These are phyloP conservation scores for Omphaloscelis lunosa DNA, from an alignment of 2,888 invertebrate species.

Conservation along the genomic window DNA sequence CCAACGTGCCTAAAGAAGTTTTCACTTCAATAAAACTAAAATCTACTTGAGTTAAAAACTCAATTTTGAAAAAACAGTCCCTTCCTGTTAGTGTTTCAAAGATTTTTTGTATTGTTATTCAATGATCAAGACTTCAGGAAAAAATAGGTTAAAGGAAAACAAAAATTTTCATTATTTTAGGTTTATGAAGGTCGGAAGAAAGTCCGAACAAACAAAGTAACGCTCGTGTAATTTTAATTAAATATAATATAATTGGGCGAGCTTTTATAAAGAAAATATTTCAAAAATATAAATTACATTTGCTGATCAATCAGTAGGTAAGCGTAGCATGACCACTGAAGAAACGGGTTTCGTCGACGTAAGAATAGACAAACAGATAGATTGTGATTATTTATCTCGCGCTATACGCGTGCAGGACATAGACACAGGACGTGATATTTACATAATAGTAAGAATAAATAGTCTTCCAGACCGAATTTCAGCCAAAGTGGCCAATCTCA, in stretches of 20 bases:
- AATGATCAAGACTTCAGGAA: background rate
- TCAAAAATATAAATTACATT: background rate
- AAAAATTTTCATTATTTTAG: background rate
- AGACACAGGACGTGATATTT: background rate
- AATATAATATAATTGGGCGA: background rate
- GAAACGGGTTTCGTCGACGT: no score
- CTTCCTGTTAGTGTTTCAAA: background rate
- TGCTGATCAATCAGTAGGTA: background rate
- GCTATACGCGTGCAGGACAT: no score
- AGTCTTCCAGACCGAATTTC: background rate
- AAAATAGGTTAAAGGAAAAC: background rate
- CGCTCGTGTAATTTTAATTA: background rate
- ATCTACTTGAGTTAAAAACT: background rate
- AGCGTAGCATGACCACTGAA: no score
- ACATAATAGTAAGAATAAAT: background rate
- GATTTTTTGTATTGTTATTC: background rate
- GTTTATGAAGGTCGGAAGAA: background rate
- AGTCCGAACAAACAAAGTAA: background rate
- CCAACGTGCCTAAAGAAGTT: no score
- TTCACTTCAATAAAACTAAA: background rate
- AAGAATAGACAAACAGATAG: no score
- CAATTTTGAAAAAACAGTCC: background rate
- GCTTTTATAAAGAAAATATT: no score
- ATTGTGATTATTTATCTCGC: no score
- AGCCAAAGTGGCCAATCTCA: background rate